phyloP scores from a whole-genome alignment of 2,113 vertebrate species.

The Oreocharis arfaki region DNA sequence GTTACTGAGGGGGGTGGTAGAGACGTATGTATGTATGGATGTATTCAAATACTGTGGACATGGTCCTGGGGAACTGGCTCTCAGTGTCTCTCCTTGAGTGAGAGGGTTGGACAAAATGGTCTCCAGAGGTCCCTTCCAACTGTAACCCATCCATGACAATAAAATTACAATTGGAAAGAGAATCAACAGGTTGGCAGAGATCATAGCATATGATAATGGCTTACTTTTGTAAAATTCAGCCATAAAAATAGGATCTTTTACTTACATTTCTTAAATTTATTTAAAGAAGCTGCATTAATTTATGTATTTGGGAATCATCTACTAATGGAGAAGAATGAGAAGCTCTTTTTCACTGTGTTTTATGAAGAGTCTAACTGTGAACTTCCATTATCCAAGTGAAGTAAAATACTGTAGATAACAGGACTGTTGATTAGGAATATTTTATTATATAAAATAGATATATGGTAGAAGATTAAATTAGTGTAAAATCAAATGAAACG shows the following conservation, averaged over 20 bases:
- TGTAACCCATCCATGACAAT: not conserved
- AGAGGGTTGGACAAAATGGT: not conserved
- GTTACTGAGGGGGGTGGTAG: not conserved
- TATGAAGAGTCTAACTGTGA: not conserved
- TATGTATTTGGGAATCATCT: not conserved
- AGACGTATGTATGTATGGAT: not conserved
- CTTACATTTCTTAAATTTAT: not conserved
- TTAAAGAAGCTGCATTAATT: not conserved
- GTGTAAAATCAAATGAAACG: not conserved
- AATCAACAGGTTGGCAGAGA: not conserved
- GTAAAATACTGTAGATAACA: not conserved
- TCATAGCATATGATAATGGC: not conserved
- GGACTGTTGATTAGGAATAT: not conserved
- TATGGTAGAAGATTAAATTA: not conserved
- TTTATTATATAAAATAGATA: not conserved
- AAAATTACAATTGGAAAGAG: not conserved
- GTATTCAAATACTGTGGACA: rapidly evolving
- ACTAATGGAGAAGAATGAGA: not conserved
- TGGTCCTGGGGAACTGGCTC: not conserved
- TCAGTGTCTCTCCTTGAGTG: not conserved
- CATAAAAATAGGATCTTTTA: not conserved
- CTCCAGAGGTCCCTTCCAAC: not conserved
- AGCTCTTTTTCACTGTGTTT: not conserved
- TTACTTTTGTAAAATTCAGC: not conserved
- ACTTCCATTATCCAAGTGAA: not conserved